Evolutionary conservation across 2,888 invertebrate species (phyloP).

Genomic region (Tricholauxania praeusta): DNA sequence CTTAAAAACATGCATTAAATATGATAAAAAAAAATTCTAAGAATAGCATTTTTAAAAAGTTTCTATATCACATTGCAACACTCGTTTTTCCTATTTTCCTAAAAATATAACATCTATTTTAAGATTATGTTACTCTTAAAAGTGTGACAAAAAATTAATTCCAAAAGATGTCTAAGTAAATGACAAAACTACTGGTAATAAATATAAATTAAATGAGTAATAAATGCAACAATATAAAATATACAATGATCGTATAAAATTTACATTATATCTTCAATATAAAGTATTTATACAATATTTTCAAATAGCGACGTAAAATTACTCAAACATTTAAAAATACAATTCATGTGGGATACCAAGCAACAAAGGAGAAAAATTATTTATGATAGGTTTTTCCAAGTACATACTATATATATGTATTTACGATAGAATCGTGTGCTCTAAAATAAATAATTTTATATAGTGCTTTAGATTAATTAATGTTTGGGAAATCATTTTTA

Average conservation of each 20-base stretch:
- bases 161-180: constrained; percentile 21
- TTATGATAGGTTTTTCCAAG: constrained; percentile 25
- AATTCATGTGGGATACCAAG: constrained; percentile 8
- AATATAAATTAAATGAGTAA: background rate
- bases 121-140: constrained; percentile 24
- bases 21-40: constrained; percentile 26
- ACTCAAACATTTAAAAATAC: constrained; percentile 28
- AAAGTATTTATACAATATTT: constrained; percentile 15
- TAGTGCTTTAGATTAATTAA: too few relatives aligned
- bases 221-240: background rate
- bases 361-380: constrained; percentile 17
- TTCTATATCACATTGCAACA: constrained; percentile 46
- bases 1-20: too few relatives aligned
- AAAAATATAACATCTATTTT: constrained; percentile 51
- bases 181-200: background rate
- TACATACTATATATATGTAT: too few relatives aligned
- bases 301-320: background rate
- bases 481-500: too few relatives aligned
- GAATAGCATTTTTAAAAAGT: constrained; percentile 32
- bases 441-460: too few relatives aligned
- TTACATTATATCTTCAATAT: constrained; percentile 28
- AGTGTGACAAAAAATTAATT: constrained; percentile 29
- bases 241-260: background rate
- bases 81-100: constrained; percentile 44
- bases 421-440: too few relatives aligned